Evolutionary conservation across 2,113 vertebrate species (phyloP).

Genomic region (Mustelus asterias): DNA sequence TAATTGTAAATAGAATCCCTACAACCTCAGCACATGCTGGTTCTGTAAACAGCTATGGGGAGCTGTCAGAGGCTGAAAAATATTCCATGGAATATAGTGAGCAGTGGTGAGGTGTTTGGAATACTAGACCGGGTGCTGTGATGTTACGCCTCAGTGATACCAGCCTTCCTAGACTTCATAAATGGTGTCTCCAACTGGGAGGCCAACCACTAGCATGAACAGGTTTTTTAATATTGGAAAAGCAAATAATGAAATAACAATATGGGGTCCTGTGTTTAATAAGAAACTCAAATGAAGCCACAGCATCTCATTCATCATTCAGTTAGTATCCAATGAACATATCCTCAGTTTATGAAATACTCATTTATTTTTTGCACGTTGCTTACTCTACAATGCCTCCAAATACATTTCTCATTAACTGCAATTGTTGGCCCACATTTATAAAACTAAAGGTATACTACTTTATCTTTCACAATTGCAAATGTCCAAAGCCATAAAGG

Average conservation of each 20-base stretch:
- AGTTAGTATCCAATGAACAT: constrained; percentile 10
- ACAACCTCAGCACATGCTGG: background rate
- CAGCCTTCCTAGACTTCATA: background rate
- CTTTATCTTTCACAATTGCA: constrained; percentile 20
- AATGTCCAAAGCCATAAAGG: background rate
- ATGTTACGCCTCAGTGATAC: background rate
- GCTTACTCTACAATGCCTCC: background rate
- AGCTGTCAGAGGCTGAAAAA: background rate
- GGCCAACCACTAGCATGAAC: background rate
- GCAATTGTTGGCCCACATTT: background rate
- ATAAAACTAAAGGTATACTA: background rate
- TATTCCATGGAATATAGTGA: background rate
- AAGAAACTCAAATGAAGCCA: constrained; percentile 2
- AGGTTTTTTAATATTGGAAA: background rate
- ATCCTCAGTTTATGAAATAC: background rate
- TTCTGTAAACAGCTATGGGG: background rate
- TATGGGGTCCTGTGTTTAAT: background rate
- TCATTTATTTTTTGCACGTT: background rate
- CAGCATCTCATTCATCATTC: background rate
- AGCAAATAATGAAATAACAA: constrained; percentile 16
- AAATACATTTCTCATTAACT: constrained; percentile 28
- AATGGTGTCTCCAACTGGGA: constrained; percentile 9
- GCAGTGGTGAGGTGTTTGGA: background rate
- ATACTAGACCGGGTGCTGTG: background rate
- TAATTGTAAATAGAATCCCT: background rate